Conservation (phyloP, 2,888 invertebrate species). For the Meloe dianella region DNA sequence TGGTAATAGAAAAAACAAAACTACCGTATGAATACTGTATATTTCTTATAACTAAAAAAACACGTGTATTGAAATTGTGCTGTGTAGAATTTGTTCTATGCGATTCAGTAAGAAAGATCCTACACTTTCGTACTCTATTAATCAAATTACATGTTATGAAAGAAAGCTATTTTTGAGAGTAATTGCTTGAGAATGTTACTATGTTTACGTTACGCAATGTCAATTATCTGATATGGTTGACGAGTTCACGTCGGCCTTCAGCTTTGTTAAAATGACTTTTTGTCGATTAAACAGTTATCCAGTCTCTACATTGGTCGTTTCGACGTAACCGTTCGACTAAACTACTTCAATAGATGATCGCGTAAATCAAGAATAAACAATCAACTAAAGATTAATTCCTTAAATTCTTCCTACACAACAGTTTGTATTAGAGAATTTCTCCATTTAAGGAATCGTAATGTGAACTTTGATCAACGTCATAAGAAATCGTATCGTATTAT, state of each 20-base stretch:
- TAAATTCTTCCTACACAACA: constrained; percentile 7
- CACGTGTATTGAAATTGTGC: too few relatives aligned
- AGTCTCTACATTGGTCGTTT: background rate
- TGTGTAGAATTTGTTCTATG: too few relatives aligned
- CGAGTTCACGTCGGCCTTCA: background rate
- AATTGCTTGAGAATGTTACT: background rate
- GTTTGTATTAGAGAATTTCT: background rate
- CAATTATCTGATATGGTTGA: background rate
- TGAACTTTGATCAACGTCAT: background rate
- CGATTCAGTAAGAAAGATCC: too few relatives aligned
- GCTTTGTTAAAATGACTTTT: background rate
- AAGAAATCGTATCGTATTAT: too few relatives aligned
- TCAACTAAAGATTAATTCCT: constrained; percentile 5
- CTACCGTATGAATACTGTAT: background rate
- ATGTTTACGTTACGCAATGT: background rate
- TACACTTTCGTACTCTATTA: too few relatives aligned
- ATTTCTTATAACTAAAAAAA: too few relatives aligned
- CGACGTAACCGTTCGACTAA: background rate
- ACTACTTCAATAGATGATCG: constrained; percentile 1
- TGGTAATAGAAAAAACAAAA: background rate
- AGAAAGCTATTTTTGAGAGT: background rate
- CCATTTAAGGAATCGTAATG: background rate
- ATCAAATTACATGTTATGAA: too few relatives aligned
- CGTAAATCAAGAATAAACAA: constrained; percentile 5
- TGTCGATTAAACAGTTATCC: background rate